Base-by-base conservation (phyloP, 2,113 vertebrate genomes). In the Albula goreensis region DNA sequence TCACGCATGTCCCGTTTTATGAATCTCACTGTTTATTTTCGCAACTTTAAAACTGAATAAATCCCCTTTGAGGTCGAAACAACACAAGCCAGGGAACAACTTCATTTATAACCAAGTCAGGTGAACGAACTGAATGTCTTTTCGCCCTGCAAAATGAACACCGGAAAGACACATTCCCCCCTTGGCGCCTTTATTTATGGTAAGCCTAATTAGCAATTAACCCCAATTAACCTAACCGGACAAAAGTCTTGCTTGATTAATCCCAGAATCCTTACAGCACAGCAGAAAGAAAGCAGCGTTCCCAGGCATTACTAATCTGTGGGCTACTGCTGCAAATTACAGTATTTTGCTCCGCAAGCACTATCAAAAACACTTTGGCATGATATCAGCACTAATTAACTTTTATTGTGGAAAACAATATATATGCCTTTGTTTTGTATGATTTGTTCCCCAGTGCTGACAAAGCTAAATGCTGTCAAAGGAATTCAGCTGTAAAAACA, bases 171-270 rank as follows among this genome's bases (percentile, higher is more conserved):
- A 53, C 70, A 52, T 63, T n/a, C 19, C 52, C 31, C 84, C 53
- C 84, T 41, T 60, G 78, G n/a, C 50, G 31, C 70, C 53, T 60
- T 25, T 83, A 49, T 70, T 83, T 83, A 83, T 83, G 63, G 63
- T 70, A 83, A 70, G 82, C 82, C 82, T 50, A 74, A 70, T 50
- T 83, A 83, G 19, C 52, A 83, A 66, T 83, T 66, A 83, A 83
- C 82, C 57, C 48, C 19, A 83, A 83, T 83, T 83, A 74, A 83
- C 82, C 60, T 50, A n/a, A 70, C 41, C 17, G 82, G 82, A 50
- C 57, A 50, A 0, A 48, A 56, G 15, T 19, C 48, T 70, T 74
- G 4, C 60, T 83, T 83, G 63, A 70, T 83, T 83, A 83, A 74
- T 70, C 57, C 41, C 48, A 50, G 41, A 17, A 56, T 83, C 50